Evolutionary conservation across 2,113 vertebrate genomes (phyloP).

Genomic region (Odocoileus virginianus): DNA sequence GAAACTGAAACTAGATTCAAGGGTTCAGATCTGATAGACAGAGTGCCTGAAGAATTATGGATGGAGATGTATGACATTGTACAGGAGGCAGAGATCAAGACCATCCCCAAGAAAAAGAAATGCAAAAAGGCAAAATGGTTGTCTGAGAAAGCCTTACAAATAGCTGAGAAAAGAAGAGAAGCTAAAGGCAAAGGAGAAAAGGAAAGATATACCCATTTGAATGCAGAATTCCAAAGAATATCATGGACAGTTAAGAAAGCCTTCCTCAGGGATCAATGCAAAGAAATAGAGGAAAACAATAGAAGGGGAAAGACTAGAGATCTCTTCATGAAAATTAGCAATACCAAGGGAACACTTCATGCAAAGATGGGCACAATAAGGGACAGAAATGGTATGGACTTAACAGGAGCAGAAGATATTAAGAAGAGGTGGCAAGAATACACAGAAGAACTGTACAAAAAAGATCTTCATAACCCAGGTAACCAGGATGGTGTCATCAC

Average conservation of each 20-base stretch:
- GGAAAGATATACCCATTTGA: not conserved
- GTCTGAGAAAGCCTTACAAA: not conserved
- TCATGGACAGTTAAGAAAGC: not conserved
- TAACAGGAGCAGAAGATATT: not conserved
- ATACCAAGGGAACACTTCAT: not conserved
- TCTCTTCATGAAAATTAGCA: not conserved
- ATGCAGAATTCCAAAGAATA: not conserved
- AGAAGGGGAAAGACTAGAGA: not conserved
- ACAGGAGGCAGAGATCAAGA: not conserved
- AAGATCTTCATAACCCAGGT: not conserved
- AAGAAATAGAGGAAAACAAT: not conserved
- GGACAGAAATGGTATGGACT: not conserved
- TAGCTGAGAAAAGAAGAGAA: not conserved
- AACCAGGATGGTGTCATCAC: not conserved
- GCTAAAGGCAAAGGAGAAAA: not conserved
- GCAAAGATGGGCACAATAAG: not conserved
- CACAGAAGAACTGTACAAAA: not conserved
- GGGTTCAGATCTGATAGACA: not conserved
- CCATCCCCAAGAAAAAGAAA: not conserved
- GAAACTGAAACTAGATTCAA: not conserved
- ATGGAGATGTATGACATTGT: fast-evolving
- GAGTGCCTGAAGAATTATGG: not conserved
- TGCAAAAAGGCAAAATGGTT: not conserved
- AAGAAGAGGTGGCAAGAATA: not conserved
- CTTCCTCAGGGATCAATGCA: not conserved